Percentiles rank a stretch among this genome's conserved stretches.
phyloP scores from a whole-genome alignment of 2,113 vertebrate species.

The Platichthys stellatus region DNA sequence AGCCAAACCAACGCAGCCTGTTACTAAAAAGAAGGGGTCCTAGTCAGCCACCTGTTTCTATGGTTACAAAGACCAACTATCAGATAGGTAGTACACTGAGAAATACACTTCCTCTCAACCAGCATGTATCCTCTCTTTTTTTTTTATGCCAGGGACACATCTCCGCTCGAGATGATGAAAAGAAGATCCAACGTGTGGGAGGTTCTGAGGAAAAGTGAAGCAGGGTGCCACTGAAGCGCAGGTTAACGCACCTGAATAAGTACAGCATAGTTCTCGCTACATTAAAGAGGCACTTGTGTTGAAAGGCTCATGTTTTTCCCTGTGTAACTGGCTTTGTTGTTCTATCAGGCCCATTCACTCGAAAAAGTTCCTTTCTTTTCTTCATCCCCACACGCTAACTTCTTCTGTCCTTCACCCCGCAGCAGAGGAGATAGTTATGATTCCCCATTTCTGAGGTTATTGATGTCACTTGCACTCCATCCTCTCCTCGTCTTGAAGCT shows the following conservation, averaged over 20 bases:
- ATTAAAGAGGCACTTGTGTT: conserved; percentile 33
- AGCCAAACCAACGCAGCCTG: conserved; percentile 35
- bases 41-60: conserved; percentile 68
- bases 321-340: conserved; percentile 16
- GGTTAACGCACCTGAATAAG: conserved; percentile 25
- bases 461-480: background rate
- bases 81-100: conserved; percentile 45
- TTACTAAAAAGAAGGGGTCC: conserved; percentile 46
- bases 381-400: background rate
- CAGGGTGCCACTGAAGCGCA: conserved; percentile 25
- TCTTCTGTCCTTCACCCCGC: conserved; percentile 20
- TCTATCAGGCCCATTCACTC: conserved; percentile 17
- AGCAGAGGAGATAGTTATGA: conserved; percentile 6
- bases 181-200: conserved; percentile 45
- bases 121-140: conserved; percentile 17
- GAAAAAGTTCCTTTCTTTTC: background rate
- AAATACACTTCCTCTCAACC: conserved; percentile 50
- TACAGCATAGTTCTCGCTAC: conserved; percentile 14
- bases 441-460: conserved; percentile 12
- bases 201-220: conserved; percentile 37
- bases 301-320: conserved; percentile 25
- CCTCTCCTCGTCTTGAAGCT: conserved; percentile 17
- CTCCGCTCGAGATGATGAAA: conserved; percentile 57
- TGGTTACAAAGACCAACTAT: conserved; percentile 63
- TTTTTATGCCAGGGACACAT: conserved; percentile 44